phyloP scores from a whole-genome alignment of 1,140 invertebrate genomes.

The Pseudomyrmex dendroicus region DNA sequence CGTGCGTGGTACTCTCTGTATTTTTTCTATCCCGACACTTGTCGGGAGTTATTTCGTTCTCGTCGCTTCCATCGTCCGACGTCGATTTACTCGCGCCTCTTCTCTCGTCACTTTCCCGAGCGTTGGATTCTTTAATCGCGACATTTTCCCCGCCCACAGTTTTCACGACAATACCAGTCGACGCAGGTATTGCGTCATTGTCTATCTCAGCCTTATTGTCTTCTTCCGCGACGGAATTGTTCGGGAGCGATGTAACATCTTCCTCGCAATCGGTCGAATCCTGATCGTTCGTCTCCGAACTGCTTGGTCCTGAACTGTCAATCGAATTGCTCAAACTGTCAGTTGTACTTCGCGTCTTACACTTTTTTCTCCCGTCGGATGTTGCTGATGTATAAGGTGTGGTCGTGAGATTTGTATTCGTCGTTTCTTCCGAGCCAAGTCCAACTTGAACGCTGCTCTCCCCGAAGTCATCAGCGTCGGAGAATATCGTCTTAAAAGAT shows the following conservation, averaged over 20 bases:
- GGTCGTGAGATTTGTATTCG: neutral
- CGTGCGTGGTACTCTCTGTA: neutral
- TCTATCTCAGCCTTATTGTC: neutral
- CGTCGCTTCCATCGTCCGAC: neutral
- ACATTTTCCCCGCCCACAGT: neutral
- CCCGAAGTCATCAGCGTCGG: slow-evolving; percentile 4
- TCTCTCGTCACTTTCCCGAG: neutral
- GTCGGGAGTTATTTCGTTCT: slow-evolving; percentile 1
- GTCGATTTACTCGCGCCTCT: neutral
- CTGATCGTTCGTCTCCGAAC: neutral
- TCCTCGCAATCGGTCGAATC: slow-evolving; percentile 22
- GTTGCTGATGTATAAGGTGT: neutral
- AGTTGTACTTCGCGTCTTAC: neutral
- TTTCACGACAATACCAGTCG: neutral
- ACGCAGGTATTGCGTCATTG: neutral
- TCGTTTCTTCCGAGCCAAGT: neutral
- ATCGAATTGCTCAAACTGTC: neutral
- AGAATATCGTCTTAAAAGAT: slow-evolving; percentile 3
- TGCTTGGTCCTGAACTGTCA: neutral
- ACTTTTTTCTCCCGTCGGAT: neutral
- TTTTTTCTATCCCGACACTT: neutral
- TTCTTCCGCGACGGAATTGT: neutral
- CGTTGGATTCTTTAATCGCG: neutral
- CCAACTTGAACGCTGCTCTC: neutral
- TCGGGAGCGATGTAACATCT: neutral